These are phyloP conservation scores for Bruchidius siliquastri DNA, from an alignment of 2,888 invertebrate genomes.

Conservation along the genomic window DNA sequence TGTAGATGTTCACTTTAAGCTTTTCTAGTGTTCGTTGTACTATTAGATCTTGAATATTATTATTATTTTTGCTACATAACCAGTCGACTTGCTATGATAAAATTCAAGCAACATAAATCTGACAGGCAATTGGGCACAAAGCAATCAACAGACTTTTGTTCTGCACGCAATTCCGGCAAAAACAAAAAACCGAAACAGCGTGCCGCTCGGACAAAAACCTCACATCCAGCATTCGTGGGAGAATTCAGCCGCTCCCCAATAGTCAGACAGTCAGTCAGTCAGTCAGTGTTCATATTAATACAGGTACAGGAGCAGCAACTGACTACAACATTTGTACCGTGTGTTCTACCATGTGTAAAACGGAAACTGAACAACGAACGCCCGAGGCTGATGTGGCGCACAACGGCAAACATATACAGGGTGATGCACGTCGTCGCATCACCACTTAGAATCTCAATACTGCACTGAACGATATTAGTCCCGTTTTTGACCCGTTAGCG, in stretches of 20 bases:
- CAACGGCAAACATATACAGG: background rate
- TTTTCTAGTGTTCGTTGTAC: too few relatives aligned
- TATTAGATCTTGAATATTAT: too few relatives aligned
- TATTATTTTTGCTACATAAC: too few relatives aligned
- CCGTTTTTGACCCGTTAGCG: too few relatives aligned
- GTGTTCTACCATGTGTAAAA: conserved; percentile 48
- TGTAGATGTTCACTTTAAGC: too few relatives aligned
- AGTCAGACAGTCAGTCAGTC: background rate
- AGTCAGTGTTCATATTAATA: conserved; percentile 31
- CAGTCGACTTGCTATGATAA: background rate
- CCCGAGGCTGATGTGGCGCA: conserved; percentile 36
- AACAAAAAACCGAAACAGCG: background rate
- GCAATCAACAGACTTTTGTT: background rate
- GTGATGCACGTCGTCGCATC: background rate
- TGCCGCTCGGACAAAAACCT: background rate
- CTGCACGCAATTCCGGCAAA: background rate
- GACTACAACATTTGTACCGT: conserved; percentile 40
- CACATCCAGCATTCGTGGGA: background rate
- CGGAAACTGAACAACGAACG: conserved; percentile 45
- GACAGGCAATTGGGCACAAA: too few relatives aligned
- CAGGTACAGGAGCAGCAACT: conserved; percentile 16
- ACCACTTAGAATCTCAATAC: too few relatives aligned
- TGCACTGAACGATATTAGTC: too few relatives aligned
- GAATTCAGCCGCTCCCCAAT: background rate
- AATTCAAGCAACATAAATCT: background rate